Base-by-base conservation (phyloP, 2,113 vertebrate genomes). In the Neotragus pygmaeus region DNA sequence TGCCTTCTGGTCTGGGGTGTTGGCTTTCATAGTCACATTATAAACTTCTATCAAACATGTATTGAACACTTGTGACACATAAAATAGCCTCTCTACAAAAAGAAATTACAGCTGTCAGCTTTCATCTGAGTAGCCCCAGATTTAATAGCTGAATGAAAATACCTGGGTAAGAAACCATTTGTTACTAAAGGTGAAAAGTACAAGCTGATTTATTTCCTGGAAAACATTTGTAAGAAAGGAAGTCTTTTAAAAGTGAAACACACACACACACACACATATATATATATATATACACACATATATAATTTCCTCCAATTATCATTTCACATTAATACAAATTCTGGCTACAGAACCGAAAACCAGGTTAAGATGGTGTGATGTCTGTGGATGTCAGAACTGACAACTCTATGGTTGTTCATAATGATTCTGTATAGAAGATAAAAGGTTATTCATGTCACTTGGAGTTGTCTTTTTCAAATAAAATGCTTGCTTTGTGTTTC, bases 91-190 rank as follows among this genome's bases (percentile, higher is more conserved):
- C 82, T 97, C 98, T 95, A 97, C 97, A 98, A 98, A 99, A 99
- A 99, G 99, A 99, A 99, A 99, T 99, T 99, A 99, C 98, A 98
- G 95, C 98, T 99, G 99, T 99, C 99, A 99, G 98, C 98, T 98
- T 96, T 96, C 97, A 99, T 99, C 58, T 97, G 97, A 95, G 97
- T 98, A 98, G 98, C 98, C 98, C 96, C 98, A 98, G 98, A 99
- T 99, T 99, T 99, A 99, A 98, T 98, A 98, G 97, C 97, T 97
- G 96, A 98, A 97, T 97, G 98, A 98, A 98, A 98, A 97, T 98
- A 99, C 97, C 97, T 98, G 91, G 90, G 84, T 97, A 97, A 98
- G 97, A 98, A 98, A 96, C 93, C 85, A 93, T 97, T 98, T 84
- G 95, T 98, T 98, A 93, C 96, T 88, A 98, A 97, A 98, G 98